Percentiles rank a stretch among this genome's conserved stretches.
These are phyloP conservation scores for Orestias chungarensis DNA, from an alignment of 2,797 vertebrate species.

Conservation along the genomic window DNA sequence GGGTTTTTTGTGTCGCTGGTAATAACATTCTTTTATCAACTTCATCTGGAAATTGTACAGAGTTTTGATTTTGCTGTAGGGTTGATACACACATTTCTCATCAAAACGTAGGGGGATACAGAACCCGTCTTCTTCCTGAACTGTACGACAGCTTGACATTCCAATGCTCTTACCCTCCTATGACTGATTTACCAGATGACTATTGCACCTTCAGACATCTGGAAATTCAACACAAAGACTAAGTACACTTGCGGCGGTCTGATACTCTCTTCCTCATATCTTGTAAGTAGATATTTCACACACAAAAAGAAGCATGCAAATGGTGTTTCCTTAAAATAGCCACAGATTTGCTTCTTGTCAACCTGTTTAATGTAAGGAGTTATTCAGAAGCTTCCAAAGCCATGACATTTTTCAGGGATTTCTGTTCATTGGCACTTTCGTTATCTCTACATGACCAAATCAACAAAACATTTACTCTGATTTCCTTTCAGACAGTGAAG, in stretches of 20 bases:
- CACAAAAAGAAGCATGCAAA: background rate
- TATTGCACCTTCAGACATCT: background rate
- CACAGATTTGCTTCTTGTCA: background rate
- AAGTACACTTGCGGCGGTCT: background rate
- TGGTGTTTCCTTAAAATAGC: background rate
- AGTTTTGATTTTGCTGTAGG: background rate
- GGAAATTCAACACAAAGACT: background rate
- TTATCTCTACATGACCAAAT: too few species aligned
- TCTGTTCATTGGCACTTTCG: background rate
- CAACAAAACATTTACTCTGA: background rate
- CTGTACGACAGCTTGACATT: too few species aligned
- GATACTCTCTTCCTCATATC: background rate
- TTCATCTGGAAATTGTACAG: background rate
- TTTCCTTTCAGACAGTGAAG: background rate
- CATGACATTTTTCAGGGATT: background rate
- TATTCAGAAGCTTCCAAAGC: background rate
- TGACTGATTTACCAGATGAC: background rate
- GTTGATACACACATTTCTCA: background rate
- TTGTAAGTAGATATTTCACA: background rate
- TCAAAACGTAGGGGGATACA: background rate
- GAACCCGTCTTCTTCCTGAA: background rate
- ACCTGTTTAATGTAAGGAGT: background rate
- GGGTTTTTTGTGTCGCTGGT: too few species aligned
- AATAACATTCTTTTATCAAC: background rate
- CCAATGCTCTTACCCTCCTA: background rate